A percentile compares a stretch with the other conserved stretches of the same genome.
Conservation (phyloP, 1,140 invertebrate species). For the Drosophila asahinai region DNA sequence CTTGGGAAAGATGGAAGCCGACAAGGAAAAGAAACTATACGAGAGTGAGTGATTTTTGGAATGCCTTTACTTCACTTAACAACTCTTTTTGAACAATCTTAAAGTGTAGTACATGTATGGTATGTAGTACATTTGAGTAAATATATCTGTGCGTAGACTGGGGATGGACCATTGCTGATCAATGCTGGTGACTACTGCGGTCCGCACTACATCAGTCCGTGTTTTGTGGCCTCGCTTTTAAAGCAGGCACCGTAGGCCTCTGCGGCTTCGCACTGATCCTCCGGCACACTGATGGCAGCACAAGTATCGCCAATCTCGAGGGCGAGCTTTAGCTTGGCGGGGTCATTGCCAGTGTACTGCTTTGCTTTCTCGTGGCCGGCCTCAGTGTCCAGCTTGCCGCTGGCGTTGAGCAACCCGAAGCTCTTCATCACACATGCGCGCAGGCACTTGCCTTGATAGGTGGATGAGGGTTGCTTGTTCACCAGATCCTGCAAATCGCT, state of each 20-base stretch:
- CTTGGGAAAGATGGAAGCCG: conserved; percentile 57
- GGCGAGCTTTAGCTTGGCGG: conserved; percentile 58
- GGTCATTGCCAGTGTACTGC: conserved; percentile 59
- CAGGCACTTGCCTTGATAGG: conserved; percentile 61
- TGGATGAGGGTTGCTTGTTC: conserved; percentile 50
- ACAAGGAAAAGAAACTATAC: conserved; percentile 62
- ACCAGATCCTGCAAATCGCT: conserved; percentile 47
- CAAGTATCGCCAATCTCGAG: conserved; percentile 67
- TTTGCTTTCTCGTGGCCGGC: conserved; percentile 64
- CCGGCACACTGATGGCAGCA: conserved; percentile 48
- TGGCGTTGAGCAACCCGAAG: conserved; percentile 34
- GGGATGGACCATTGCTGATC: not conserved
- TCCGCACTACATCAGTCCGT: conserved; percentile 48
- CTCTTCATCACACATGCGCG: conserved; percentile 72
- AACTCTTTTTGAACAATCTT: conserved; percentile 11
- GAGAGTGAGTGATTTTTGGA: conserved; percentile 60
- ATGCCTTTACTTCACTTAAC: conserved; percentile 18
- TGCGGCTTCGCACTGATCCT: conserved; percentile 70
- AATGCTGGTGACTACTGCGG: not conserved
- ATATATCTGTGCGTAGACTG: not conserved
- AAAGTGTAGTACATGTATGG: not conserved
- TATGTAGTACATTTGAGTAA: not conserved
- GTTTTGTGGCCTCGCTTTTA: conserved; percentile 34
- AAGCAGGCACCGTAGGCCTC: conserved; percentile 62
- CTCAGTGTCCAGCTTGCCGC: conserved; percentile 55